phyloP scores from a whole-genome alignment of 2,797 vertebrate species.

The Mastacembelus armatus region DNA sequence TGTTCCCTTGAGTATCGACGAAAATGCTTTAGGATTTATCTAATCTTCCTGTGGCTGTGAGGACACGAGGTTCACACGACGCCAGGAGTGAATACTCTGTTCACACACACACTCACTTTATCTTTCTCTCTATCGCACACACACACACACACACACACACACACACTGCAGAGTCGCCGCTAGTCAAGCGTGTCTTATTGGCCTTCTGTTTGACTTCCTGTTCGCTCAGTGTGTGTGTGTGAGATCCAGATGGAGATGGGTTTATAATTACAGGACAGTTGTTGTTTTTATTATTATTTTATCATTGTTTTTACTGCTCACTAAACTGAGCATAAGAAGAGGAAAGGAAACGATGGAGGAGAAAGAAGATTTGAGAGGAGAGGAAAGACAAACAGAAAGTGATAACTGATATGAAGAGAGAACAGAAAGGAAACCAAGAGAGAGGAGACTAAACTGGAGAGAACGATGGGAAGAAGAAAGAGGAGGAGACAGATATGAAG shows the following conservation, averaged over 20 bases:
- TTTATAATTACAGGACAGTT: conserved; percentile 77
- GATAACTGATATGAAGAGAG: neutral
- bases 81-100: conserved; percentile 51
- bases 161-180: conserved; percentile 52
- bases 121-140: conserved; percentile 31
- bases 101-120: conserved; percentile 43
- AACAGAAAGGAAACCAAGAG: neutral
- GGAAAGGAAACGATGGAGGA: neutral
- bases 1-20: conserved; percentile 33
- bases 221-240: conserved; percentile 50
- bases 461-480: neutral
- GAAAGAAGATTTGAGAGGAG: neutral
- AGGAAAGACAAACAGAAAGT: no score
- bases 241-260: conserved; percentile 77
- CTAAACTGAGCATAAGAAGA: conserved; percentile 63
- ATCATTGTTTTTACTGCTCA: conserved; percentile 73
- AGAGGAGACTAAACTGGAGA: no score
- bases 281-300: conserved; percentile 78
- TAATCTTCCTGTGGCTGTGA: conserved; percentile 44
- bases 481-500: neutral
- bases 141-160: conserved; percentile 20
- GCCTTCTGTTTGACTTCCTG: conserved; percentile 80
- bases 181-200: conserved; percentile 77
- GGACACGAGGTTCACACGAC: conserved; percentile 62
- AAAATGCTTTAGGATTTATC: conserved; percentile 59